Evolutionary conservation across 2,888 invertebrate genomes (phyloP).

Genomic region (Coelopa pilipes): DNA sequence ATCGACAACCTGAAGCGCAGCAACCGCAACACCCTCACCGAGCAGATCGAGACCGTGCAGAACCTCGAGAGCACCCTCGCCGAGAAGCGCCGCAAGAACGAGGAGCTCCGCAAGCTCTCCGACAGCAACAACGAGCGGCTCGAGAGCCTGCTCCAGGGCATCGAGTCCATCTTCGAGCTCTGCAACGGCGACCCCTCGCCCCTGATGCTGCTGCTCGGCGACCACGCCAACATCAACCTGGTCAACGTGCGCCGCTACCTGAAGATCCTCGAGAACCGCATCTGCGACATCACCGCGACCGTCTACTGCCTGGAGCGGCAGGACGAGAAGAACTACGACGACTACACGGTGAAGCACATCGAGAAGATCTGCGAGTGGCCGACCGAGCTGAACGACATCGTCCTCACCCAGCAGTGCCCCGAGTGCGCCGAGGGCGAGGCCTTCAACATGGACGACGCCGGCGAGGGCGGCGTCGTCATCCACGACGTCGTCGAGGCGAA

Average conservation of each 20-base stretch:
- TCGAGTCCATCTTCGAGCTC: constrained; percentile 62
- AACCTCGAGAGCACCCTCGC: constrained; percentile 51
- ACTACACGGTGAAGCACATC: constrained; percentile 61
- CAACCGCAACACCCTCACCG: constrained; percentile 51
- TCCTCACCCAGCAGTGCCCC: constrained; percentile 65
- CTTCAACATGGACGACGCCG: constrained; percentile 63
- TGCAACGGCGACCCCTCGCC: constrained; percentile 69
- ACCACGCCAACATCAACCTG: constrained; percentile 71
- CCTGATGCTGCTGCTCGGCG: constrained; percentile 69
- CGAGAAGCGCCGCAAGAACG: constrained; percentile 51
- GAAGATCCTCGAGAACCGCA: constrained; percentile 69
- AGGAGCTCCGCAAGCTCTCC: constrained; percentile 45
- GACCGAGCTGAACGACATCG: constrained; percentile 69
- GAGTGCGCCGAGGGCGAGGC: constrained; percentile 67
- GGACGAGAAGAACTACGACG: constrained; percentile 47
- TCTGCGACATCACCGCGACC: constrained; percentile 69
- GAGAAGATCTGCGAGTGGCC: constrained; percentile 53
- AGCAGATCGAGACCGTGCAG: constrained; percentile 55
- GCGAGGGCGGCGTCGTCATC: constrained; percentile 54
- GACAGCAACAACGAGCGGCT: constrained; percentile 53
- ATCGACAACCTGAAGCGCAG: constrained; percentile 53
- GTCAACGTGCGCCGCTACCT: constrained; percentile 70
- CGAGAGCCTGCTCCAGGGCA: constrained; percentile 53
- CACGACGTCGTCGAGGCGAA: constrained; percentile 53
- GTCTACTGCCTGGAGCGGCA: constrained; percentile 65